Evolutionary conservation across 2,113 vertebrate species (phyloP).

Genomic region (Epinephelus moara): DNA sequence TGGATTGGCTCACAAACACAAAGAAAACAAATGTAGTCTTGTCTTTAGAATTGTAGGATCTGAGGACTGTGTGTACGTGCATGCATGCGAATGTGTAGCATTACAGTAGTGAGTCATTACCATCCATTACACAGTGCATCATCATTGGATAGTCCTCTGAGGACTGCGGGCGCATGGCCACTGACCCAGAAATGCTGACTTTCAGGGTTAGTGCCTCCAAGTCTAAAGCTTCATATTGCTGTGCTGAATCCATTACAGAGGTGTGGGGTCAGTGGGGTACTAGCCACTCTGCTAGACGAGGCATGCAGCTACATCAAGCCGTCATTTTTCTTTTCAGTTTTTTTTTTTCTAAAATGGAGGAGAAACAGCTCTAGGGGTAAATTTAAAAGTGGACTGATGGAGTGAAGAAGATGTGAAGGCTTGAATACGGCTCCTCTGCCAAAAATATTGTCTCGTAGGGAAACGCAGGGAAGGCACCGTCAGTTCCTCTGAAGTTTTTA

Average conservation of each 20-base stretch:
- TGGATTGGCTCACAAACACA: background rate
- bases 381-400: constrained; percentile 51
- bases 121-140: constrained; percentile 55
- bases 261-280: constrained; percentile 58
- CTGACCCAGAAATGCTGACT: constrained; percentile 73
- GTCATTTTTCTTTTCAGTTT: constrained; percentile 34
- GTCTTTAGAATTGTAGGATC: constrained; percentile 27
- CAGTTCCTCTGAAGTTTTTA: constrained; percentile 42
- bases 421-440: constrained; percentile 30
- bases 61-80: constrained; percentile 15
- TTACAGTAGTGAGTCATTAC: constrained; percentile 54
- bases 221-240: constrained; percentile 51
- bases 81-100: constrained; percentile 1
- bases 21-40: background rate
- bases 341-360: constrained; percentile 12
- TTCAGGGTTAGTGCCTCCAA: constrained; percentile 65
- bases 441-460: constrained; percentile 41
- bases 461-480: background rate
- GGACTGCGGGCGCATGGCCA: constrained; percentile 25
- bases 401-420: constrained; percentile 47
- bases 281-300: constrained; percentile 47
- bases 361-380: constrained; percentile 49
- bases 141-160: constrained; percentile 51
- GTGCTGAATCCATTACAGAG: constrained; percentile 67
- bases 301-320: constrained; percentile 53